Base-by-base conservation (phyloP, 2,113 vertebrate genomes). In the Zosterops pallidus region DNA sequence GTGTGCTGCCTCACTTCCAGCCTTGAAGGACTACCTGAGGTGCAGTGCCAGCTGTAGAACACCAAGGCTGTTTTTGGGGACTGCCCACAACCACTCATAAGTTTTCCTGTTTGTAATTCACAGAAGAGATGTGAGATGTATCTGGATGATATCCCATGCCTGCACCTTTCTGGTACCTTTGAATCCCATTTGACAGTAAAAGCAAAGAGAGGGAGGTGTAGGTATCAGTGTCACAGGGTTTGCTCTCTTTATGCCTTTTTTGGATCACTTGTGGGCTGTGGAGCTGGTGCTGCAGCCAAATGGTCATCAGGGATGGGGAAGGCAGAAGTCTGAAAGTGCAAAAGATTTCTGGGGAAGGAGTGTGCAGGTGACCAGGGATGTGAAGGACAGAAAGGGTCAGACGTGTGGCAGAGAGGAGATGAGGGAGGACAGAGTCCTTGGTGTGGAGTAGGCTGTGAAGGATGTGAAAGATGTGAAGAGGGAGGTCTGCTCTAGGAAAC, bases 381-480 rank as follows among this genome's bases (percentile, higher is more conserved):
- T 0, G 0, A 80, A 56, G 49, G 59, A 35, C 1, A 0, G 7
- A 50, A 68, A 39, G 33, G 46, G 26, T 78, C 0, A 0, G 42
- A 21, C 53, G 17, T 50, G 39, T 21, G 60, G 20, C 62, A 75
- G 55, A 69, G 42, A 31, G 19, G 65, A 70, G 14, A 63, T 35
- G 35, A 64, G n/a, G 37, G 21, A 83, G 26, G 42, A 52, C 1
- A 1, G 42, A 53, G 68, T 47, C 44, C 33, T 76, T 47, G 53
- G 39, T 6, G 3, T 17, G 33, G 35, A 47, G 6, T 83, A 75
- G 46, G n/a, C 33, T 82, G 31, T 75, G 39, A 47, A 42, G 35
- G 29, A n/a, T 1, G 3, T 75, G 39, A 47, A 42, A 33, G 29
- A n/a, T 1, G 3, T 46, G 39, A 79, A 59, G 26, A 0, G 0